Evolutionary conservation across 2,888 invertebrate species (phyloP), one percentile per base, ranked within the genome.

Genomic region (Lysandra coridon): DNA sequence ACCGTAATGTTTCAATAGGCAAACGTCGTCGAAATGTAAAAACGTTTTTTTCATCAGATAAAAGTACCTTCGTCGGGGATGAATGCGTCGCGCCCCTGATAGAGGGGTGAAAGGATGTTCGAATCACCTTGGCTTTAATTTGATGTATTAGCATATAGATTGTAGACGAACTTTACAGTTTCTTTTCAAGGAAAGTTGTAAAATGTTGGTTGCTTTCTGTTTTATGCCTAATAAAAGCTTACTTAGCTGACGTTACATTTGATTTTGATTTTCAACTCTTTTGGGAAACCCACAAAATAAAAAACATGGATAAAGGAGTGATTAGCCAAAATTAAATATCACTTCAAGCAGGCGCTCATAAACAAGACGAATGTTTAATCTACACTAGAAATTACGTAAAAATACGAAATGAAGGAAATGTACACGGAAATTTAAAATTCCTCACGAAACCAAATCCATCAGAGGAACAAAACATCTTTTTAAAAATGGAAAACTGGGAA

Each of bases 1-100:
- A 73, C 73, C 73, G 53, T 53, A 78, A 78, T 53, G 73, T 79
- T 79, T 79, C 74, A 79, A 79, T 74, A 60, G 60, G 23, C 37
- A 57, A 23, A 40, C 40, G 73, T 74, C 79, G 74, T 57, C 33
- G 57, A 74, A 74, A 74, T 74, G 60, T 57, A 79, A 60, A 78
- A 79, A 74, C 53, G 57, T 60, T 64, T 79, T 79, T 60, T 60
- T 60, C 74, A 30, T 79, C 73, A 40, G 79, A 79, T 74, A 79
- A 60, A 79, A 53, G 44, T 79, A 74, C 73, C 78, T n/a, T 57
- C 57, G 57, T 40, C 40, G 12, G 53, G 78, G 74, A 57, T 78
- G 49, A 57, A 78, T 78, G 57, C 53, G 73, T 78, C 57, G 44
- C 37, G 53, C 69, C 53, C 57, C 30, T 78, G 78, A 53, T 73